Percentiles rank a stretch among this genome's conserved stretches.
phyloP scores from a whole-genome alignment of 2,797 vertebrate species.

The Austrolebias charrua region DNA sequence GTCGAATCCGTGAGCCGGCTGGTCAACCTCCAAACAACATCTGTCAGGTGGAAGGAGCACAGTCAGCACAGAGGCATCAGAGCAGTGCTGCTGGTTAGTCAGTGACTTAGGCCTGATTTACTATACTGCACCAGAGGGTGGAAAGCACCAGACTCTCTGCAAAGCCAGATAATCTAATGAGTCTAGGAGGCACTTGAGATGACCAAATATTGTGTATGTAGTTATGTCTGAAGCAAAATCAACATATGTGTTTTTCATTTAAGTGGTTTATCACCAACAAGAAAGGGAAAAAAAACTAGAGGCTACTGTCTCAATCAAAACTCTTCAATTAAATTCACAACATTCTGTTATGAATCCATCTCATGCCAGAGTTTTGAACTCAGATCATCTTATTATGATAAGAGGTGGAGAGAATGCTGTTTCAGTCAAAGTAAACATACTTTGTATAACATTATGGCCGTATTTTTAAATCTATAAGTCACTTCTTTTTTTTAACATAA shows the following conservation, averaged over 20 bases:
- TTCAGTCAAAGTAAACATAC: too few species aligned
- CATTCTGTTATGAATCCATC: too few species aligned
- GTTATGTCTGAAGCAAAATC: background rate
- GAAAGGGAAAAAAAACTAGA: background rate
- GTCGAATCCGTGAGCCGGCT: slow-evolving; percentile 54
- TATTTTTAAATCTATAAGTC: too few species aligned
- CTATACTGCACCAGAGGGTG: slow-evolving; percentile 31
- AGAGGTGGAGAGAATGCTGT: too few species aligned
- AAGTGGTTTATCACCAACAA: slow-evolving; percentile 7
- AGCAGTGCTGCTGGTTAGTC: slow-evolving; percentile 40
- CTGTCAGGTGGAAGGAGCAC: slow-evolving; percentile 47
- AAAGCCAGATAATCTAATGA: slow-evolving; percentile 40
- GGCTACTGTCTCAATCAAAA: background rate
- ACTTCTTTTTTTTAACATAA: too few species aligned
- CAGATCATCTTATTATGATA: too few species aligned
- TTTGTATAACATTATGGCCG: too few species aligned
- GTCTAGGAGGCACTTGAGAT: slow-evolving; percentile 52
- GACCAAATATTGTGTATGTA: slow-evolving; percentile 60
- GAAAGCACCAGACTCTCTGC: slow-evolving; percentile 64
- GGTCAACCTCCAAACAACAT: slow-evolving; percentile 64
- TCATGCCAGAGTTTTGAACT: too few species aligned
- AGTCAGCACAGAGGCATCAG: slow-evolving; percentile 14
- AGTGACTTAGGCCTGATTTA: slow-evolving; percentile 29
- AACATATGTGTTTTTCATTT: background rate
- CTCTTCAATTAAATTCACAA: too few species aligned